Evolutionary conservation across 2,797 vertebrate genomes (phyloP).

Genomic region (Lacerta agilis): DNA sequence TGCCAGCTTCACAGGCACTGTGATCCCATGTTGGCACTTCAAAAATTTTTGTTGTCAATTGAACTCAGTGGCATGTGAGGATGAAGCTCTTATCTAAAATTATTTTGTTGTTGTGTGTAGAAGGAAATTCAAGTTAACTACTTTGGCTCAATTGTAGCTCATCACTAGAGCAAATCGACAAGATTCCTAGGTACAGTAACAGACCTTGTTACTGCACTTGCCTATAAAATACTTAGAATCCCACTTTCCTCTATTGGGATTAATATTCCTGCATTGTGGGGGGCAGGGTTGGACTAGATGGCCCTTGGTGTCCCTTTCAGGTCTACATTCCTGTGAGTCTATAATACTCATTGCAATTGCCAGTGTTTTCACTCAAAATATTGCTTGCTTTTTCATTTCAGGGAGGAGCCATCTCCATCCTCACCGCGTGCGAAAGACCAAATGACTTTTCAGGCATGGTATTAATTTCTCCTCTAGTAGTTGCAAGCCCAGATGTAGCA

Average conservation of each 20-base stretch:
- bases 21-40: not conserved
- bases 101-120: not conserved
- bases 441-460: conserved; percentile 89
- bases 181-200: not conserved
- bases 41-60: not conserved
- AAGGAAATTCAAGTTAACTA: conserved; percentile 7
- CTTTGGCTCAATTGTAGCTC: not conserved
- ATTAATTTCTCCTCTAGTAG: conserved; percentile 91
- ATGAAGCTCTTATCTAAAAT: not conserved
- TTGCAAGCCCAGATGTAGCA: conserved; percentile 91
- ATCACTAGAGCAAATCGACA: not conserved
- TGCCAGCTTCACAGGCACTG: not conserved
- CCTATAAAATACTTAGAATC: not conserved
- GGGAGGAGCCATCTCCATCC: conserved; percentile 94
- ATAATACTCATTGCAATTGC: not conserved
- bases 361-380: not conserved
- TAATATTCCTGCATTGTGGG: not conserved
- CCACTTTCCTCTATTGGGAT: not conserved
- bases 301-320: no score
- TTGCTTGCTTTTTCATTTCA: conserved; percentile 71
- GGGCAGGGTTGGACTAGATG: no score
- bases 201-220: conserved; percentile 40
- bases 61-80: not conserved
- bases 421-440: conserved; percentile 88
- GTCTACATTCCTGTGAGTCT: no score